Evolutionary conservation across 1,140 invertebrate species (phyloP).

Genomic region (Bombus picipes): DNA sequence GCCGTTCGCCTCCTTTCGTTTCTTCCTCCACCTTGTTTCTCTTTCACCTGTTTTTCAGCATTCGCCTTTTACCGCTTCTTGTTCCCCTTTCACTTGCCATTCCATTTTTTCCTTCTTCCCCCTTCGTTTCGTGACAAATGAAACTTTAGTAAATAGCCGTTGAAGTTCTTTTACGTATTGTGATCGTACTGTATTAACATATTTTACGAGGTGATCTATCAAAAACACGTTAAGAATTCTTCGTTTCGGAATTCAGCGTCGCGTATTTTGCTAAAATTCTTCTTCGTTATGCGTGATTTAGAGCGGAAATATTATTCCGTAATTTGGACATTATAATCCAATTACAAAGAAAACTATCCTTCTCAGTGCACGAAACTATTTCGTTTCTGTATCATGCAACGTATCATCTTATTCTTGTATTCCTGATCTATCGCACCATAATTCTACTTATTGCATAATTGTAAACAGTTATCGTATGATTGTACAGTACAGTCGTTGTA

Average conservation of each 20-base stretch:
- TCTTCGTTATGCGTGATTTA: too few relatives aligned
- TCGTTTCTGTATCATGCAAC: not conserved
- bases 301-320: too few relatives aligned
- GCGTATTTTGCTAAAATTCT: not conserved
- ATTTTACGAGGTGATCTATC: not conserved
- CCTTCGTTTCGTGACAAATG: not conserved
- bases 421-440: not conserved
- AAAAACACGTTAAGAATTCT: too few relatives aligned
- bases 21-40: conserved; percentile 6
- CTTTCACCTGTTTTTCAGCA: not conserved
- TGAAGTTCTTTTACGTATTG: not conserved
- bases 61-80: not conserved
- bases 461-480: not conserved
- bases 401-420: too few relatives aligned
- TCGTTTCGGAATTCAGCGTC: not conserved
- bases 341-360: too few relatives aligned
- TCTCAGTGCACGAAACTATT: too few relatives aligned
- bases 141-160: conserved; percentile 7
- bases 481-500: not conserved
- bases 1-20: not conserved
- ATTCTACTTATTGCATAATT: not conserved
- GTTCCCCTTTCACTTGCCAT: not conserved
- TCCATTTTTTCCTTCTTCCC: not conserved
- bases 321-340: too few relatives aligned
- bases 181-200: too few relatives aligned